Evolutionary conservation across 2,888 invertebrate genomes (phyloP), one percentile per base, ranked within the genome.

Genomic region (Neelides folsomi): DNA sequence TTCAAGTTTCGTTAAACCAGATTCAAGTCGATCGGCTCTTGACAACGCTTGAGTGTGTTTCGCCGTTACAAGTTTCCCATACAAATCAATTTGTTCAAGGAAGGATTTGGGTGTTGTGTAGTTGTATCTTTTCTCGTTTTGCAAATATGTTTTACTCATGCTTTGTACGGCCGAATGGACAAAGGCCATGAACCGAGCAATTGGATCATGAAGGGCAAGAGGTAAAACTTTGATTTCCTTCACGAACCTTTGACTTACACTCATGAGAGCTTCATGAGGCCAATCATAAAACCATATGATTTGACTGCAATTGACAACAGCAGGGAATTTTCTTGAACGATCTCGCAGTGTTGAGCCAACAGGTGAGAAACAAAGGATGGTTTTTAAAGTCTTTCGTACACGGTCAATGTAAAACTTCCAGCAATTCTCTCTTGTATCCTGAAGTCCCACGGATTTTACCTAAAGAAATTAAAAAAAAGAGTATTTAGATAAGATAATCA

Each of bases 261-360:
- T 93, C 55, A 93, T 83, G 53, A 95, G 75, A 51, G 95, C 95
- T 71, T 94, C 93, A 73, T 93, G 89, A 2, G 95, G 94, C 95
- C 95, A 95, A 71, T 94, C 94, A 68, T 95, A 94, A 72, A 95
- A 95, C 94, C 95, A 95, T 70, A 95, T 92, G 59, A 94, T 92
- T 49, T 86, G 84, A 6, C 94, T 92, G 66, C 90, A 89, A 72
- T 92, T 95, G 60, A 90, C 88, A 57, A 95, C 80, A 8, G 94
- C 93, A 1, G 95, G 95, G 71, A 95, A 95, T 74, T 94, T 94
- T 63, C 95, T 78, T 19, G 92, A 86, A 59, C 94, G 77, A 34
- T 94, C 85, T 66, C 95, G 76, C 52, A 95, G 76, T 1, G 93
- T 93, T 12, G 87, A 87, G 10, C 95, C 95, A 42, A 95, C 94